Percentiles rank a stretch among this genome's conserved stretches.
Conservation (phyloP, 1,140 invertebrate genomes). For the Neodiprion fabricii region DNA sequence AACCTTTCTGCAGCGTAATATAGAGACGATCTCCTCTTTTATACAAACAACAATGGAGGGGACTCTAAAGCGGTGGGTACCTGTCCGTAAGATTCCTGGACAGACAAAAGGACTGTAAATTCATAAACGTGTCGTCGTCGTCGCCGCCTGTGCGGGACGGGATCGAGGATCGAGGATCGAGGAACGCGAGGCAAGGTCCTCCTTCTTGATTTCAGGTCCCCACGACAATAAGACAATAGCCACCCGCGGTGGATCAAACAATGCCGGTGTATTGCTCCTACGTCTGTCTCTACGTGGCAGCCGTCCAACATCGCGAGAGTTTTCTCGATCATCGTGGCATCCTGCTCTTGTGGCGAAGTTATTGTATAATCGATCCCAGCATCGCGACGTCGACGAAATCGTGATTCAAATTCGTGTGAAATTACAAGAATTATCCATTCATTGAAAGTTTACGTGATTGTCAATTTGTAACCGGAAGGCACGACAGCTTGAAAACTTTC, state of each 20-base stretch:
- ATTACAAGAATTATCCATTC: too few relatives aligned
- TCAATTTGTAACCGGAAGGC: too few relatives aligned
- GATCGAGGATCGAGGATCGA: neutral
- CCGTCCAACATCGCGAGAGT: too few relatives aligned
- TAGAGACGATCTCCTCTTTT: constrained; percentile 25
- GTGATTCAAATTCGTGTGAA: too few relatives aligned
- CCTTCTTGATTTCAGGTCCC: neutral
- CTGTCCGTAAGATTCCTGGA: constrained; percentile 16
- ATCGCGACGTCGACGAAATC: too few relatives aligned
- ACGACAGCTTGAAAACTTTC: too few relatives aligned
- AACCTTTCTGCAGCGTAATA: constrained; percentile 16
- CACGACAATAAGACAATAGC: constrained; percentile 14
- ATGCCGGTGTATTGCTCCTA: neutral
- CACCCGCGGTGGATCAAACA: neutral
- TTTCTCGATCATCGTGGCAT: too few relatives aligned
- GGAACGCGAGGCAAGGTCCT: neutral
- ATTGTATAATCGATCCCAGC: too few relatives aligned
- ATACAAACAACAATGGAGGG: constrained; percentile 21
- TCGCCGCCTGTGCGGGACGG: neutral
- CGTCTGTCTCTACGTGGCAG: neutral
- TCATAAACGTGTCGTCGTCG: constrained; percentile 32
- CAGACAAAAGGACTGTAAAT: constrained; percentile 26
- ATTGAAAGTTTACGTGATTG: too few relatives aligned
- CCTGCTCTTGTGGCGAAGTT: too few relatives aligned
- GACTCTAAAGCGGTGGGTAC: constrained; percentile 26